phyloP scores from a whole-genome alignment of 2,888 invertebrate genomes.

The Pantelozetes paolii region DNA sequence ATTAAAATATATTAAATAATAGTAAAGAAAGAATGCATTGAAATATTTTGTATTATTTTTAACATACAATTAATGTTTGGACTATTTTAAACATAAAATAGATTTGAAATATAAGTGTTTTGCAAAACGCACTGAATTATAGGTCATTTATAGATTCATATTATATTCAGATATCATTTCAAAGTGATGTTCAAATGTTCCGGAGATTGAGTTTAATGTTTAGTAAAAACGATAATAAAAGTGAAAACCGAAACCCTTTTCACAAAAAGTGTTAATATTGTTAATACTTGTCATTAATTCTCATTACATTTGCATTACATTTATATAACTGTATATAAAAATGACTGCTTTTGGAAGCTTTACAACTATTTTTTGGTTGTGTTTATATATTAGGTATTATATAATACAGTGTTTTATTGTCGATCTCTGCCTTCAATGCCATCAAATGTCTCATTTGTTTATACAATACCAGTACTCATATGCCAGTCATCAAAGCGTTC shows the following conservation, averaged over 20 bases:
- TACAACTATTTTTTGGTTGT: not conserved
- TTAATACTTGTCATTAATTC: not conserved
- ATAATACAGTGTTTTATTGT: not conserved
- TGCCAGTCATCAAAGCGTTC: not conserved
- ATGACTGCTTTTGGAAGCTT: not conserved
- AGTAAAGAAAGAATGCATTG: no score
- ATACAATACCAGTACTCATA: not conserved
- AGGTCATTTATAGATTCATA: slow-evolving; percentile 22
- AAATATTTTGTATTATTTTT: no score
- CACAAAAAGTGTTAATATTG: not conserved
- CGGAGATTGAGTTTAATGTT: not conserved
- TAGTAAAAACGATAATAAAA: slow-evolving; percentile 6
- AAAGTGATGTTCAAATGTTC: not conserved
- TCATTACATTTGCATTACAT: not conserved
- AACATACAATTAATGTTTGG: no score
- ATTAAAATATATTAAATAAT: no score
- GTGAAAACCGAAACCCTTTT: slow-evolving; percentile 1
- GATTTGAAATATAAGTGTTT: no score
- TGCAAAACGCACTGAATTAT: no score
- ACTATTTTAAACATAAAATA: no score
- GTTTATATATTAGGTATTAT: slow-evolving; percentile 25
- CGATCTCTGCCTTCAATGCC: not conserved
- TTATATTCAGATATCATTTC: no score
- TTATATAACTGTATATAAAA: not conserved
- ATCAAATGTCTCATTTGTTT: slow-evolving; percentile 16